phyloP scores from a whole-genome alignment of 2,113 vertebrate genomes.

The Anhinga anhinga region DNA sequence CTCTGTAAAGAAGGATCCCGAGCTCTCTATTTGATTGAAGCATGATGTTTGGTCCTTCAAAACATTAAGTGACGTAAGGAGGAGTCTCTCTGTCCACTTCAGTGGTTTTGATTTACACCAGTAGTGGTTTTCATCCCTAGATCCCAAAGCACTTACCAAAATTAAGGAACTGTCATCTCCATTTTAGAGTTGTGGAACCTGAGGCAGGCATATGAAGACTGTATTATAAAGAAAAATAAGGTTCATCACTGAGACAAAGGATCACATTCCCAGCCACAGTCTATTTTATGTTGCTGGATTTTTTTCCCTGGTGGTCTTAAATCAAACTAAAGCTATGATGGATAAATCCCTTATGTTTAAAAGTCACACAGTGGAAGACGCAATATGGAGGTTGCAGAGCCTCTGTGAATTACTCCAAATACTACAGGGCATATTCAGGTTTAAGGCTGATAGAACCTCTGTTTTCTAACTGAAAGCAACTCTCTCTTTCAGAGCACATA shows the following conservation, averaged over 20 bases:
- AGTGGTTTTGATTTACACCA: not conserved
- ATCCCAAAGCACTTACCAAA: not conserved
- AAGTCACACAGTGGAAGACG: not conserved
- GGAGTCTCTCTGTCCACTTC: not conserved
- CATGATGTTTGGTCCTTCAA: not conserved
- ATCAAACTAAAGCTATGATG: constrained; percentile 52
- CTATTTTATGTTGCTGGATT: not conserved
- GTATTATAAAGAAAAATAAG: not conserved
- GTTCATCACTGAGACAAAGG: not conserved
- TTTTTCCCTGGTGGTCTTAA: constrained; percentile 55
- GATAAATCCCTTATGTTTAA: constrained; percentile 18
- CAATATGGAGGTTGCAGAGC: not conserved
- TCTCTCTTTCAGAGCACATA: not conserved
- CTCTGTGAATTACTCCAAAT: not conserved
- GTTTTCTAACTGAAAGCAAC: not conserved
- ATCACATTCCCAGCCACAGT: constrained; percentile 10
- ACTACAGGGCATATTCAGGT: not conserved
- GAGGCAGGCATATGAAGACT: not conserved
- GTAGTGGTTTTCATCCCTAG: not conserved
- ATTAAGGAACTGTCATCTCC: not conserved
- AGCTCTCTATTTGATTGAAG: not conserved
- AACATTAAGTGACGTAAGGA: not conserved
- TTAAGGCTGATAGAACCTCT: not conserved
- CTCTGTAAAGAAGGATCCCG: not conserved
- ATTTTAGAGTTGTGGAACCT: not conserved